Conservation (phyloP, 1,140 invertebrate genomes). For the Hormaphis cornu region DNA sequence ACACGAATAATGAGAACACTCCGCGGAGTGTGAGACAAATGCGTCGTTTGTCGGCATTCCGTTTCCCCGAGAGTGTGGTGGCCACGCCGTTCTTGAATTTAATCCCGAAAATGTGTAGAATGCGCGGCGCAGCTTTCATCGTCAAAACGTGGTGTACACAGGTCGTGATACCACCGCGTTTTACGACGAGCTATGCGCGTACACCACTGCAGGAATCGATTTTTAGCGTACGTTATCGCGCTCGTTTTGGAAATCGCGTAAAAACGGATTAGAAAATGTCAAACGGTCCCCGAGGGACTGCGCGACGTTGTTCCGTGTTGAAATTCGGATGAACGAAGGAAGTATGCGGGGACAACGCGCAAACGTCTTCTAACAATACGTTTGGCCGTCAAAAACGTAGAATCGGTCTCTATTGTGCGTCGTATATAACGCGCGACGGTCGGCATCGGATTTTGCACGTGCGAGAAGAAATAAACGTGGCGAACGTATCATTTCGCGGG, state of each 20-base stretch:
- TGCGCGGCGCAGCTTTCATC: too few relatives aligned
- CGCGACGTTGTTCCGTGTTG: background rate
- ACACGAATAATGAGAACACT: slow-evolving; percentile 8
- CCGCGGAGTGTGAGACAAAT: background rate
- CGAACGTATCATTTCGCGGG: background rate
- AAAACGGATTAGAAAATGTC: background rate
- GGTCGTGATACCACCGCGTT: too few relatives aligned
- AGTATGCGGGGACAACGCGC: background rate
- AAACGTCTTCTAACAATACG: background rate
- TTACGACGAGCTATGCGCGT: too few relatives aligned
- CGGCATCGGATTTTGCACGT: background rate
- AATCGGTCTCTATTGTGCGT: background rate
- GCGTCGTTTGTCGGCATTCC: background rate
- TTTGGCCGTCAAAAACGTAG: background rate
- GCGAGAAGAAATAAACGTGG: background rate
- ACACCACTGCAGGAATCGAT: too few relatives aligned
- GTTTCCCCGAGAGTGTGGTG: background rate
- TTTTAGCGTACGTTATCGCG: too few relatives aligned
- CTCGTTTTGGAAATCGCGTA: background rate
- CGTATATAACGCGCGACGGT: background rate
- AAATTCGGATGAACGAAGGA: background rate
- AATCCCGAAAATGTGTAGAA: too few relatives aligned
- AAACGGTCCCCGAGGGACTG: background rate
- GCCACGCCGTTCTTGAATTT: background rate
- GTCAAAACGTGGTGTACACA: too few relatives aligned